Base-by-base conservation (phyloP, 2,888 invertebrate genomes). In the Melanostoma mellinum region DNA sequence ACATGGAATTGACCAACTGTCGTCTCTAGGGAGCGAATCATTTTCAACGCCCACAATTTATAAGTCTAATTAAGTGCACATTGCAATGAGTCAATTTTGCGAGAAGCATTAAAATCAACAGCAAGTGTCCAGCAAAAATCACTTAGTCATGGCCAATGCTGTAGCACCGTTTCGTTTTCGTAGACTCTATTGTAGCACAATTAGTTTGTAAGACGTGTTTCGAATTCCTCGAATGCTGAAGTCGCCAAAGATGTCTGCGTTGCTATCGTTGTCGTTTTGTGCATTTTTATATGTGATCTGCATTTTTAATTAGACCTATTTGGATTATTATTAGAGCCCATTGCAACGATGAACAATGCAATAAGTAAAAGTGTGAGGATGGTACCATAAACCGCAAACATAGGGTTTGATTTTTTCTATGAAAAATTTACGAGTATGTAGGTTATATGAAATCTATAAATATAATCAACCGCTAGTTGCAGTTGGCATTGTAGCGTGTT, bases 31-130 rank as follows among this genome's bases (percentile, higher is more conserved):
- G 76, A 76, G 20, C 20, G 9, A 58, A 36, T 61, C 50, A 71
- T 36, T 75, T 76, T 38, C 10, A 52, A 81, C 81, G 81, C 81
- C 81, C 76, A 81, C 81, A 81, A 76, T 81, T 81, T 76, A 81
- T 81, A 81, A 52, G 42, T 71, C 61, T 81, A 76, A 81, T 81
- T 76, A 63, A 76, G 55, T 36, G 42, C 71, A 72, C 48, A 69
- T 72, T 81, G 72, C 72, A 46, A 76, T 81, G 76, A 71, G 81
- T 81, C 81, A 81, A 75, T 60, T 53, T 10, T 5, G 72, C 76
- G 81, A 72, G 67, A 76, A 71, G 67, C 42, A 9, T 33, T 68
- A 20, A 55, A 48, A 58, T 71, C 46, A 52, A 46, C 60, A 61
- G 63, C 36, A 65, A 76, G 55, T 81, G 76, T 61, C 71, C 81